Conservation (phyloP, 2,888 invertebrate genomes). For the Beris morrisii region DNA sequence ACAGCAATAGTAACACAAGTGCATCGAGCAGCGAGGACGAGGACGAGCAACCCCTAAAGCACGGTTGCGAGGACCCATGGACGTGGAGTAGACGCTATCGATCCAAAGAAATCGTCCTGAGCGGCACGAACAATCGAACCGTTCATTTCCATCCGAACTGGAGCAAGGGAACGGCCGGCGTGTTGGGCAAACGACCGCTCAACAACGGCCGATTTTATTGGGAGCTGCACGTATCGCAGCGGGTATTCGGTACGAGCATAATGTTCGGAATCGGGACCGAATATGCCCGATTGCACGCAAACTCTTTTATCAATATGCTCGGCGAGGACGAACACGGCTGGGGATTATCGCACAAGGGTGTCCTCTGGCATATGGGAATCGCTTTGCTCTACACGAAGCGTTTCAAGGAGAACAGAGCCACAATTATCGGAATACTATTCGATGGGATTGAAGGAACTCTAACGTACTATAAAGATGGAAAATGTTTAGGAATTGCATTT, state of each 20-base stretch:
- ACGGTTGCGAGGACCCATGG: constrained; percentile 68
- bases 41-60: constrained; percentile 45
- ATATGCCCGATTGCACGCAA: constrained; percentile 63
- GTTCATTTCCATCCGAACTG: constrained; percentile 75
- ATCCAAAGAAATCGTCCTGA: constrained; percentile 62
- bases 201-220: constrained; percentile 68
- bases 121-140: constrained; percentile 60
- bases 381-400: constrained; percentile 67
- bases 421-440: constrained; percentile 68
- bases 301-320: constrained; percentile 69
- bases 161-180: constrained; percentile 74
- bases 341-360: constrained; percentile 74
- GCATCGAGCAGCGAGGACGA: constrained; percentile 32
- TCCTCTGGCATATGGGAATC: constrained; percentile 68
- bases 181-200: constrained; percentile 66
- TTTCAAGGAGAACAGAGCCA: constrained; percentile 69
- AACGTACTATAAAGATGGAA: constrained; percentile 71
- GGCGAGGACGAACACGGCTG: constrained; percentile 72
- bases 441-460: constrained; percentile 70
- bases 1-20: constrained; percentile 37
- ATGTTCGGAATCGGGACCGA: constrained; percentile 72
- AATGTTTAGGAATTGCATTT: constrained; percentile 71
- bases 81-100: constrained; percentile 66
- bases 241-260: constrained; percentile 73
- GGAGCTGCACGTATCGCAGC: constrained; percentile 65